A percentile compares a stretch with the other conserved stretches of the same genome.
These are phyloP conservation scores for Ispidina picta DNA, from an alignment of 2,797 vertebrate genomes.

Conservation along the genomic window DNA sequence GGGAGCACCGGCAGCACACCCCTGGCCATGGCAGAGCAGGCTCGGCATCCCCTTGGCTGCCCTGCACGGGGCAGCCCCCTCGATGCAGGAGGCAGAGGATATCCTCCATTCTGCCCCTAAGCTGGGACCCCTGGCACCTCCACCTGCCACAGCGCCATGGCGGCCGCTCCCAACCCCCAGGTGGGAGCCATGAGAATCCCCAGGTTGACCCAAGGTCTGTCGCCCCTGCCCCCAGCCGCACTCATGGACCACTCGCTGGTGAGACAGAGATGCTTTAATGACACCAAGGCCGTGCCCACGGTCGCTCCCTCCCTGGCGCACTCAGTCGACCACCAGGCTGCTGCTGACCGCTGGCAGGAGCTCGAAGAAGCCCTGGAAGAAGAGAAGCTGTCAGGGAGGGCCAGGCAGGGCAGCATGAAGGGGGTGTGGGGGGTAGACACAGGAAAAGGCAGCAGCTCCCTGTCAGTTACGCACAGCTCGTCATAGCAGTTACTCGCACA, in stretches of 20 bases:
- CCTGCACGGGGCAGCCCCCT: background rate
- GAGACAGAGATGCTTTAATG: slow-evolving; percentile 51
- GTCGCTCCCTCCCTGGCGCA: rapidly evolving
- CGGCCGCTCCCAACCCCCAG: rapidly evolving
- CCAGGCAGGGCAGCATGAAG: rapidly evolving
- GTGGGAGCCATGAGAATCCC: background rate
- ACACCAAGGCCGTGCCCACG: background rate
- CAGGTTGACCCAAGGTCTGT: rapidly evolving
- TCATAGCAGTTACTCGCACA: background rate
- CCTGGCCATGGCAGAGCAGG: rapidly evolving
- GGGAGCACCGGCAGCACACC: rapidly evolving
- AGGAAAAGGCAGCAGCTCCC: background rate
- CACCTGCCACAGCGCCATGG: rapidly evolving
- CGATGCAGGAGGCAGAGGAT: background rate
- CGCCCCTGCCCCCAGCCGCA: rapidly evolving
- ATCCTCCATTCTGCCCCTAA: too few relatives aligned
- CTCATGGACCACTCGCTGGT: background rate
- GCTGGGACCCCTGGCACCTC: background rate
- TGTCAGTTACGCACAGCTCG: background rate
- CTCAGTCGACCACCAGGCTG: slow-evolving; percentile 84
- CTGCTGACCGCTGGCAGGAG: slow-evolving; percentile 83
- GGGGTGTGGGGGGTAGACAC: background rate
- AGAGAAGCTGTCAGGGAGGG: background rate
- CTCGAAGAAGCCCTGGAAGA: slow-evolving; percentile 89
- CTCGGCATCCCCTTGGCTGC: rapidly evolving